These are phyloP conservation scores for Drosophila crucigera DNA, from an alignment of 2,888 invertebrate genomes.

Conservation along the genomic window DNA sequence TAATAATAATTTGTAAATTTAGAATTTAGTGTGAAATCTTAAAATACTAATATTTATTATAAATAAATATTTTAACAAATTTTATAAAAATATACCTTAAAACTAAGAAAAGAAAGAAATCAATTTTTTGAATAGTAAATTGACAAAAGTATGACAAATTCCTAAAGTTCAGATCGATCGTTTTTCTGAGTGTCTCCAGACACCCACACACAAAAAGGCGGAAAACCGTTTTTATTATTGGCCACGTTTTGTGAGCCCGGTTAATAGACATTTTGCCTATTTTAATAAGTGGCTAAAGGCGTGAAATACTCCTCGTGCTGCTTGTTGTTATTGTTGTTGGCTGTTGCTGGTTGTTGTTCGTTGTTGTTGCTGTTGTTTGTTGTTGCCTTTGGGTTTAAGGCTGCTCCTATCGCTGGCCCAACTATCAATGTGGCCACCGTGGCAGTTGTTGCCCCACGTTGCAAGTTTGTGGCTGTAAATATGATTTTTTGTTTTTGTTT, in stretches of 20 bases:
- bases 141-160: background rate
- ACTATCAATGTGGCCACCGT: constrained; percentile 63
- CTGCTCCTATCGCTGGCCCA: constrained; percentile 62
- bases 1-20: too few relatives aligned
- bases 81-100: background rate
- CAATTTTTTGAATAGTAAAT: background rate
- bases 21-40: too few relatives aligned
- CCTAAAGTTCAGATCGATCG: accelerated
- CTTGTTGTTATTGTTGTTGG: constrained; percentile 5
- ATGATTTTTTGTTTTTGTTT: constrained; percentile 51
- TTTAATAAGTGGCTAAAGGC: constrained; percentile 82
- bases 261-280: constrained; percentile 81
- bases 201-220: constrained; percentile 43
- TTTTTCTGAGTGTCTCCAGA: background rate
- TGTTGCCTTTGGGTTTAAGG: constrained; percentile 10
- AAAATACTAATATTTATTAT: too few relatives aligned
- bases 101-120: background rate
- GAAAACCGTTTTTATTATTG: constrained; percentile 28
- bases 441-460: constrained; percentile 36
- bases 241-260: constrained; percentile 48
- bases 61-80: too few relatives aligned
- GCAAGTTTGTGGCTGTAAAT: constrained; percentile 57
- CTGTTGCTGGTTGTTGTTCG: background rate
- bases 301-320: constrained; percentile 68
- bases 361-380: constrained; percentile 10